Percentiles rank a stretch among this genome's conserved stretches.
phyloP scores from a whole-genome alignment of 64 coral and sea anemone genomes.

The Dendronephthya gigantea region DNA sequence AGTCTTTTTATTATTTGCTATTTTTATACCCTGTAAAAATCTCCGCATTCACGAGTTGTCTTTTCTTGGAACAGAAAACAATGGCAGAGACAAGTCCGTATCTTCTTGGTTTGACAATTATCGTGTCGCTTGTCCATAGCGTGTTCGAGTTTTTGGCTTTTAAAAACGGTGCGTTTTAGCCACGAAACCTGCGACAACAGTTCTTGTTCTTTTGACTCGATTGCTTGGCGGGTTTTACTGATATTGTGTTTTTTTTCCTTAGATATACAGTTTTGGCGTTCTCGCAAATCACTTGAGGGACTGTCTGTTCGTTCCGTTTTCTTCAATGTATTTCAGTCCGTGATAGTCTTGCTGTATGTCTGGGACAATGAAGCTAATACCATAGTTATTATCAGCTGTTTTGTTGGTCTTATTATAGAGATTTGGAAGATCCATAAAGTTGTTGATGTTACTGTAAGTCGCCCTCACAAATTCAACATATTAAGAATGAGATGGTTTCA shows the following conservation, averaged over 20 bases:
- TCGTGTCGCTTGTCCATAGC: background rate
- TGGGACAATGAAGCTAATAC: conserved; percentile 93
- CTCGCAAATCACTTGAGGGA: conserved; percentile 88
- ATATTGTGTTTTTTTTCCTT: background rate
- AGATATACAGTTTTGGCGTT: conserved; percentile 99
- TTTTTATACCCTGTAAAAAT: background rate
- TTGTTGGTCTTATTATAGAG: conserved; percentile 90
- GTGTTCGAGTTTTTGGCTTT: conserved; percentile 7
- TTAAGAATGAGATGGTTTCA: too few relatives aligned
- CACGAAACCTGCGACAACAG: background rate
- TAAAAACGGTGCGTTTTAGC: background rate
- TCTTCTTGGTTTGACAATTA: background rate
- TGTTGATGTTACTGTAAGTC: conserved; percentile 63
- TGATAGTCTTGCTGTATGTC: conserved; percentile 81
- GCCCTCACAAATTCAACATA: too few relatives aligned
- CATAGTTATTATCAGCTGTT: conserved; percentile 82
- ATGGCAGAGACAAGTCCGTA: conserved; percentile 4
- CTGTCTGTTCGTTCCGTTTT: conserved; percentile 94
- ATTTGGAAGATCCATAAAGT: conserved; percentile 98
- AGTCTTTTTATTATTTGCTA: too few relatives aligned
- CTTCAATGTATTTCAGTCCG: conserved; percentile 91
- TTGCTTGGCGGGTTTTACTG: too few relatives aligned
- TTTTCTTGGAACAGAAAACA: background rate
- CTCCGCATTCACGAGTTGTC: background rate
- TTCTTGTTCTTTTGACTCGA: too few relatives aligned